These are phyloP conservation scores for Deroptyus accipitrinus DNA, from an alignment of 2,113 vertebrate species.

Conservation along the genomic window DNA sequence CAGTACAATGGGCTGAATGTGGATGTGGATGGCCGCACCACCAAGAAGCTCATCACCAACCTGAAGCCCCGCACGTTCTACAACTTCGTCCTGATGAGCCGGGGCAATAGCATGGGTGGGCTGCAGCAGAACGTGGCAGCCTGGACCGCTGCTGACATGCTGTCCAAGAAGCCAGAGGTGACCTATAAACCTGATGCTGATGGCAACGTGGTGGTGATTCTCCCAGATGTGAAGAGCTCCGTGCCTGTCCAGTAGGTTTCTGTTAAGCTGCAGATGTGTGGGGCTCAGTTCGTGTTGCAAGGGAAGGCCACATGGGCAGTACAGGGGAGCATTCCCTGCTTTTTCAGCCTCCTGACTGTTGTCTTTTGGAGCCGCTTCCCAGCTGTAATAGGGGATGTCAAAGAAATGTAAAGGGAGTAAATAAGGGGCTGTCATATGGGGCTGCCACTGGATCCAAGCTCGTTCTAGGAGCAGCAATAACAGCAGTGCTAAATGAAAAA, in stretches of 20 bases:
- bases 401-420: not conserved
- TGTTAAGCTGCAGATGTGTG: not conserved
- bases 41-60: conserved; percentile 88
- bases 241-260: conserved; percentile 85
- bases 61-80: conserved; percentile 90
- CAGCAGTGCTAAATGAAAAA: not conserved
- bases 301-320: not conserved
- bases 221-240: conserved; percentile 81
- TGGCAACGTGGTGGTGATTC: conserved; percentile 83
- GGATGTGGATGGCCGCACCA: conserved; percentile 87
- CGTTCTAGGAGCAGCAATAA: not conserved
- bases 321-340: not conserved
- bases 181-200: conserved; percentile 84
- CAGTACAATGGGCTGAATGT: conserved; percentile 90
- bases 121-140: conserved; percentile 87
- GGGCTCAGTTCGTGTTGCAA: not conserved
- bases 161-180: conserved; percentile 85
- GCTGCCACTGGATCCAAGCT: not conserved
- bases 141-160: conserved; percentile 85
- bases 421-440: fast-evolving
- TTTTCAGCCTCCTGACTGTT: not conserved
- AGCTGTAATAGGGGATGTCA: not conserved
- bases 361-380: not conserved
- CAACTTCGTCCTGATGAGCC: conserved; percentile 88
- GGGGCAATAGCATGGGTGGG: conserved; percentile 84